Conservation (phyloP, 2,113 vertebrate species). For the Siniperca chuatsi region DNA sequence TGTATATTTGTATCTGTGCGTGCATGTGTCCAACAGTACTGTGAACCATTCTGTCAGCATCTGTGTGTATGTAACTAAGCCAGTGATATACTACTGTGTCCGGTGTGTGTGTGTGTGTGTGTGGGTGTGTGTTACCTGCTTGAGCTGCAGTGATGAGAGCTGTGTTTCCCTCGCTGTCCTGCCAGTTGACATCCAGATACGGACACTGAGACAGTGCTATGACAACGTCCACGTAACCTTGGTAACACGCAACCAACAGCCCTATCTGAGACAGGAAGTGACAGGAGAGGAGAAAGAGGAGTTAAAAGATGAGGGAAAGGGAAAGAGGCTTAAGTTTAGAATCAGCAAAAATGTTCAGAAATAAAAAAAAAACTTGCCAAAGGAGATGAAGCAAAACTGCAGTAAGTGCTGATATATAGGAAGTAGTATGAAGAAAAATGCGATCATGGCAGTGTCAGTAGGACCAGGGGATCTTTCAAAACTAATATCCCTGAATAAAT, state of each 20-base stretch:
- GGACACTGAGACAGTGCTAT: conserved; percentile 93
- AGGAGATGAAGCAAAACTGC: conserved; percentile 22
- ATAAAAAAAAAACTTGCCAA: conserved; percentile 17
- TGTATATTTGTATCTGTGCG: conserved; percentile 2
- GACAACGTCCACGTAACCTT: conserved; percentile 94
- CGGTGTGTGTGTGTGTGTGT: background rate
- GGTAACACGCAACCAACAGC: conserved; percentile 95
- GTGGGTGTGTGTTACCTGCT: conserved; percentile 87
- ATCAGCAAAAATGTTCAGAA: conserved; percentile 32
- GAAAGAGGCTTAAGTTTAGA: conserved; percentile 10
- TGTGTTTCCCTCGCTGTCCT: conserved; percentile 97
- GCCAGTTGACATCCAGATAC: conserved; percentile 95
- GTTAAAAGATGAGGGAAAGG: conserved; percentile 5
- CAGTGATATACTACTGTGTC: background rate
- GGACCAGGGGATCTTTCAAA: conserved; percentile 38
- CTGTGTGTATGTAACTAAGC: background rate
- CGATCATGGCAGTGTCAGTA: conserved; percentile 13
- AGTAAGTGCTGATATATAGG: conserved; percentile 40
- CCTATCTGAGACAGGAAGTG: conserved; percentile 85
- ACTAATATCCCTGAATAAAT: conserved; percentile 47
- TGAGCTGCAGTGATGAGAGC: conserved; percentile 95
- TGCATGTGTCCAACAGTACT: conserved; percentile 6
- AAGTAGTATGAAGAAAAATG: conserved; percentile 17
- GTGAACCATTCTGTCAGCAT: conserved; percentile 6
- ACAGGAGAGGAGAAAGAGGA: conserved; percentile 17